Conservation (phyloP, 2,797 vertebrate species). For the Anguilla anguilla region DNA sequence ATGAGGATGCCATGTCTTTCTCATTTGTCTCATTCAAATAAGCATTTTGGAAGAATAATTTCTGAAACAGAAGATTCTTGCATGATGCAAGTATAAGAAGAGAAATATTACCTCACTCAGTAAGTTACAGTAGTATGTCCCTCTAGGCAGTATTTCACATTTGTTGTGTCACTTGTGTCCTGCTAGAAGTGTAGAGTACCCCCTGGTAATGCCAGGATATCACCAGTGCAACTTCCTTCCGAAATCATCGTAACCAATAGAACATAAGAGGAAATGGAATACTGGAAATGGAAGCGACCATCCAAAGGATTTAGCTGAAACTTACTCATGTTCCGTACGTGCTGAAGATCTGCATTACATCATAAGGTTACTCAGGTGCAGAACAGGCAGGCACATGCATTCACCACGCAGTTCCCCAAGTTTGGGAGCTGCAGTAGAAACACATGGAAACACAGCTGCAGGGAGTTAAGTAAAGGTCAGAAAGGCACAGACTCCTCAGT, state of each 20-base stretch:
- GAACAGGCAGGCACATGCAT: neutral
- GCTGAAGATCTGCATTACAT: neutral
- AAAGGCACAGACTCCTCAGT: neutral
- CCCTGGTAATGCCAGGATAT: neutral
- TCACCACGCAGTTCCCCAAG: neutral
- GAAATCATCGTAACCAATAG: neutral
- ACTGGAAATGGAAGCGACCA: neutral
- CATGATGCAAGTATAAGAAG: no score
- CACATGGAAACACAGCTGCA: neutral
- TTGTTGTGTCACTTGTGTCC: neutral
- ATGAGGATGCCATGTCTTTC: no score
- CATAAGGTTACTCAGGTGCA: neutral
- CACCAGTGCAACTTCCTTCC: neutral
- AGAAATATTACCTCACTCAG: no score
- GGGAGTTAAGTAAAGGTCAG: neutral
- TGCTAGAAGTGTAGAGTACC: no score
- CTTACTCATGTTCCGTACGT: neutral
- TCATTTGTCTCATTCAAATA: neutral
- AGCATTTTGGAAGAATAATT: no score
- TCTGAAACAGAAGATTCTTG: no score
- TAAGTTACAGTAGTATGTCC: no score
- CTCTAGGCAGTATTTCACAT: neutral
- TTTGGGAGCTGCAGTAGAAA: neutral
- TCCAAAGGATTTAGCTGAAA: neutral
- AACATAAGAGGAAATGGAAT: neutral